Conservation (phyloP, 2,113 vertebrate genomes). For the Daboia siamensis region DNA sequence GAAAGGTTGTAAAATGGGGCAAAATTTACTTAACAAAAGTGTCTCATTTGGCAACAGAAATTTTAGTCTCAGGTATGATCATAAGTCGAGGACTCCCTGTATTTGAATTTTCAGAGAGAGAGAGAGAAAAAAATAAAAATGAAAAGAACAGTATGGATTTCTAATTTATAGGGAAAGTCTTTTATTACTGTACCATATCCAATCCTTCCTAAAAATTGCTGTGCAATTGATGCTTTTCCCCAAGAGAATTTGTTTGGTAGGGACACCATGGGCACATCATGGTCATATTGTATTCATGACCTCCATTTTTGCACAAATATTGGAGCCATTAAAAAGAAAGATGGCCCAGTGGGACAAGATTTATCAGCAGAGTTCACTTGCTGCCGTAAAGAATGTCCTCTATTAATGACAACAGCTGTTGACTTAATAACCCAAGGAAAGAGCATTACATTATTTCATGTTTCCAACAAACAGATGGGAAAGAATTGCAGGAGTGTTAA, state of each 20-base stretch:
- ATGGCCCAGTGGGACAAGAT: constrained; percentile 47
- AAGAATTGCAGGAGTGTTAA: constrained; percentile 64
- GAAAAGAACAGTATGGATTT: background rate
- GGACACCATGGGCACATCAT: background rate
- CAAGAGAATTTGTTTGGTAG: background rate
- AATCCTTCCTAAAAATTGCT: background rate
- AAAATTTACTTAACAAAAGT: background rate
- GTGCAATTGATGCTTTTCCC: background rate
- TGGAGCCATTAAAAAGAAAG: constrained; percentile 52
- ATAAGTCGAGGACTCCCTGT: background rate
- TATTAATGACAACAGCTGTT: constrained; percentile 81
- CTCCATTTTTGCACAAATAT: constrained; percentile 53
- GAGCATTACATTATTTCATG: constrained; percentile 72
- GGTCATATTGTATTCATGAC: constrained; percentile 33
- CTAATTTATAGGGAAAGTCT: background rate
- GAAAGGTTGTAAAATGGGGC: background rate
- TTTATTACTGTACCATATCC: background rate
- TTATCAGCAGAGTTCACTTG: constrained; percentile 57
- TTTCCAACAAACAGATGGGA: constrained; percentile 75
- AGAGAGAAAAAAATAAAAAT: background rate
- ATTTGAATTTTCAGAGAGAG: background rate
- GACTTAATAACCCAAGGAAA: constrained; percentile 79
- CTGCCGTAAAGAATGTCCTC: constrained; percentile 70
- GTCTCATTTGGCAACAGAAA: background rate
- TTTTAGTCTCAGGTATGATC: background rate